Conservation (phyloP, 2,888 invertebrate species). For the Lampropteryx suffumata region DNA sequence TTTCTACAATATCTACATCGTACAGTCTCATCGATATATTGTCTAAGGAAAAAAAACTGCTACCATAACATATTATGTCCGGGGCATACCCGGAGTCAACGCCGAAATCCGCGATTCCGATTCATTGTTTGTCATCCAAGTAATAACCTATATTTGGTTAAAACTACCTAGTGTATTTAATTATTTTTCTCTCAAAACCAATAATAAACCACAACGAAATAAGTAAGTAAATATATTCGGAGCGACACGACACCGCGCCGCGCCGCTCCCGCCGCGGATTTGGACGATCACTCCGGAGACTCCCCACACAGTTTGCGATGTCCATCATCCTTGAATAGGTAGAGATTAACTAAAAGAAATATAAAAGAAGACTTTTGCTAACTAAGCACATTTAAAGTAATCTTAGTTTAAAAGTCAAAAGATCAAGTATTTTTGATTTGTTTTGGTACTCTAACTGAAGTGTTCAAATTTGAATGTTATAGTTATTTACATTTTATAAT, state of each 20-base stretch:
- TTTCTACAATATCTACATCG: not conserved
- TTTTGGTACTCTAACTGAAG: slow-evolving; percentile 37
- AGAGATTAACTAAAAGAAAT: no score
- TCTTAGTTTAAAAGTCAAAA: slow-evolving; percentile 31
- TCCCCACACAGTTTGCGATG: no score
- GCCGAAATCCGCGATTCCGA: not conserved
- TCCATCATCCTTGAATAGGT: not conserved
- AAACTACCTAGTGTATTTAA: no score
- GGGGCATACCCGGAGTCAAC: not conserved
- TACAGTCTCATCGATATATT: slow-evolving; percentile 46
- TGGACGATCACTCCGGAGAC: no score
- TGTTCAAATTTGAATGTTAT: slow-evolving; percentile 40
- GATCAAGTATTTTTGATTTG: slow-evolving; percentile 6
- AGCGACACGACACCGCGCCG: no score
- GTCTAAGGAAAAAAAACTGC: not conserved
- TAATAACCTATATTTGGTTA: no score
- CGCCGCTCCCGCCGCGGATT: no score
- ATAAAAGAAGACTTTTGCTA: not conserved
- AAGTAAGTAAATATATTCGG: no score
- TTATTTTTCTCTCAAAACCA: no score
- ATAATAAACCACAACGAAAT: no score
- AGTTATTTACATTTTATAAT: slow-evolving; percentile 16
- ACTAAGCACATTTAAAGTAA: no score
- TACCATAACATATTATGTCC: not conserved
- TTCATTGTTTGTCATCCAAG: no score